These are phyloP conservation scores for Sorex araneus DNA, from an alignment of 2,113 vertebrate genomes.

Conservation along the genomic window DNA sequence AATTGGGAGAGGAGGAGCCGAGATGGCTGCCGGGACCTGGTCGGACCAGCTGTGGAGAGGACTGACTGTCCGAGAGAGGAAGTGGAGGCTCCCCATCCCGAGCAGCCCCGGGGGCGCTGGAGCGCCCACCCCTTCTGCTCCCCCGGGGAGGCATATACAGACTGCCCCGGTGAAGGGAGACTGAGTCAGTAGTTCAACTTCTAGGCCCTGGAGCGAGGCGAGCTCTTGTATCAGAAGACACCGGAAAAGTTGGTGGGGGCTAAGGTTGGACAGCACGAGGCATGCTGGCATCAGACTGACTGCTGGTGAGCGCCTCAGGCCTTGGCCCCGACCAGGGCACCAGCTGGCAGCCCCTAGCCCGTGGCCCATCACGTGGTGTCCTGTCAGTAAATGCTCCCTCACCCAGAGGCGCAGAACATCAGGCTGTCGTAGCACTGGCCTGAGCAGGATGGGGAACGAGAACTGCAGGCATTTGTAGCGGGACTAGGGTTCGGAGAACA, in stretches of 20 bases:
- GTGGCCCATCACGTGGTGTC: neutral
- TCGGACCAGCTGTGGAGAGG: conserved; percentile 51
- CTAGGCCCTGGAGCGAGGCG: neutral
- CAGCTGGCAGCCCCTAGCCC: conserved; percentile 37
- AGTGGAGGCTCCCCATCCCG: neutral
- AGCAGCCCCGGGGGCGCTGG: conserved; percentile 17
- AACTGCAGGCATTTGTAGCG: conserved; percentile 63
- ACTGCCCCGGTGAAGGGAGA: conserved; percentile 22
- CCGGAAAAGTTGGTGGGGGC: conserved; percentile 19
- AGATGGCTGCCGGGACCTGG: conserved; percentile 35
- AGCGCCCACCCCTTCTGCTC: neutral
- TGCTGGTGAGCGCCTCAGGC: conserved; percentile 2
- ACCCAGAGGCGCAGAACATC: conserved; percentile 57
- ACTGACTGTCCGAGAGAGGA: conserved; percentile 27
- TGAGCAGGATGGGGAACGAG: conserved; percentile 47
- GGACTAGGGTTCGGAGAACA: conserved; percentile 57
- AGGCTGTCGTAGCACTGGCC: conserved; percentile 38
- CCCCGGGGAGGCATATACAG: neutral
- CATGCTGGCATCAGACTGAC: conserved; percentile 30
- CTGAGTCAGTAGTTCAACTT: conserved; percentile 51
- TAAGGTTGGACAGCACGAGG: conserved; percentile 31
- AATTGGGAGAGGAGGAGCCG: conserved; percentile 60
- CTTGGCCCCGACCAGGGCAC: neutral
- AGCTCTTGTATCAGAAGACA: conserved; percentile 47
- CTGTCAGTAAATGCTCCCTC: conserved; percentile 47